Evolutionary conservation across 1,140 invertebrate genomes (phyloP).

Genomic region (Eupeodes corollae): DNA sequence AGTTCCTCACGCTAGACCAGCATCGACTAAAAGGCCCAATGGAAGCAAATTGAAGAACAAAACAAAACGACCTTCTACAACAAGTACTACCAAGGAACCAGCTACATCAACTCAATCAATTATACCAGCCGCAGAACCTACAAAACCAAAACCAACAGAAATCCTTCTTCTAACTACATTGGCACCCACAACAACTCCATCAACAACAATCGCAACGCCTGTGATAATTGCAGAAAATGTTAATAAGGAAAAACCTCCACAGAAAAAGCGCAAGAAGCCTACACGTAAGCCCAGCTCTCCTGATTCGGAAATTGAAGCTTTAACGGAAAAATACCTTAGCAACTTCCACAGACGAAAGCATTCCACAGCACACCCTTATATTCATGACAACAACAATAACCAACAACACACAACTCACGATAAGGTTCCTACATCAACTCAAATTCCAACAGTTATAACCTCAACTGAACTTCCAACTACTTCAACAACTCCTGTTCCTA

Average conservation of each 20-base stretch:
- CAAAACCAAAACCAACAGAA: constrained; percentile 14
- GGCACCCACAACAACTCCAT: neutral
- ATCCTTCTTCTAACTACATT: constrained; percentile 7
- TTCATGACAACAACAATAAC: constrained; percentile 10
- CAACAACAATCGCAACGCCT: constrained; percentile 1
- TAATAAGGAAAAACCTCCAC: constrained; percentile 7
- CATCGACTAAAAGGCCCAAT: constrained; percentile 8
- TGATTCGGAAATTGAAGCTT: neutral
- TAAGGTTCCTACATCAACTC: constrained; percentile 6
- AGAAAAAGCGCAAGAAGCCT: constrained; percentile 31
- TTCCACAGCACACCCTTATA: constrained; percentile 7
- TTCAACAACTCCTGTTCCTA: constrained; percentile 24
- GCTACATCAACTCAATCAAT: constrained; percentile 5
- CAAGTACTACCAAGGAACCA: too few relatives aligned
- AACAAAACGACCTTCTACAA: constrained; percentile 17
- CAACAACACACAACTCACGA: constrained; percentile 1
- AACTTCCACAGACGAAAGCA: constrained; percentile 16
- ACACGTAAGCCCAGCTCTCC: constrained; percentile 17
- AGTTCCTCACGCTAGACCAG: neutral
- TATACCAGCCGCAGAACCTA: constrained; percentile 3
- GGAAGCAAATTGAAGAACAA: constrained; percentile 28
- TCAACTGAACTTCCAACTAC: neutral
- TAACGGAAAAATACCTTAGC: constrained; percentile 12
- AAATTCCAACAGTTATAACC: constrained; percentile 6
- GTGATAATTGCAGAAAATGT: constrained; percentile 1